Conservation (phyloP, 2,888 invertebrate genomes). For the Andrena marginata region DNA sequence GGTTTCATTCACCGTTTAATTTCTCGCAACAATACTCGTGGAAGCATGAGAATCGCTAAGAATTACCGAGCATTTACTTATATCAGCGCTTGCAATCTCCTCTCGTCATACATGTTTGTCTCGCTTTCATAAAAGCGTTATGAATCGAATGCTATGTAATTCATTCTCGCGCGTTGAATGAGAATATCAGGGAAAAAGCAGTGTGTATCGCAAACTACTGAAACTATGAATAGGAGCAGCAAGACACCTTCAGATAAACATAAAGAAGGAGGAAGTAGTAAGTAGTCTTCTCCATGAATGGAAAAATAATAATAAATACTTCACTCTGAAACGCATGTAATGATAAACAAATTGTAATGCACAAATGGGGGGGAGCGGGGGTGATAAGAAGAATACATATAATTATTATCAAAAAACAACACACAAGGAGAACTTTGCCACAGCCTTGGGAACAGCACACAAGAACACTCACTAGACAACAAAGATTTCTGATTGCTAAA, state of each 20-base stretch:
- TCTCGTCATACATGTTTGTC: constrained; percentile 15
- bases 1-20: constrained; percentile 19
- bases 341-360: no score
- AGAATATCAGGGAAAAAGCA: neutral
- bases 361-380: no score
- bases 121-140: constrained; percentile 21
- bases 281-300: neutral
- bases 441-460: no score
- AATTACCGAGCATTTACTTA: constrained; percentile 21
- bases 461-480: no score
- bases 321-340: no score
- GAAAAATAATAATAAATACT: neutral
- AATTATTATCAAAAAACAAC: neutral
- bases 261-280: neutral
- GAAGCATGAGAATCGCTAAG: constrained; percentile 13
- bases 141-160: constrained; percentile 24
- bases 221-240: neutral
- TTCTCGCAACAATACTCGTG: constrained; percentile 11
- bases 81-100: constrained; percentile 5
- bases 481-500: constrained; percentile 52
- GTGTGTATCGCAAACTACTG: neutral
- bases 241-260: neutral
- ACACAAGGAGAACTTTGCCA: no score
- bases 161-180: neutral
- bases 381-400: no score